Base-by-base conservation (phyloP, 1,140 invertebrate species). In the Drosophila tani region DNA sequence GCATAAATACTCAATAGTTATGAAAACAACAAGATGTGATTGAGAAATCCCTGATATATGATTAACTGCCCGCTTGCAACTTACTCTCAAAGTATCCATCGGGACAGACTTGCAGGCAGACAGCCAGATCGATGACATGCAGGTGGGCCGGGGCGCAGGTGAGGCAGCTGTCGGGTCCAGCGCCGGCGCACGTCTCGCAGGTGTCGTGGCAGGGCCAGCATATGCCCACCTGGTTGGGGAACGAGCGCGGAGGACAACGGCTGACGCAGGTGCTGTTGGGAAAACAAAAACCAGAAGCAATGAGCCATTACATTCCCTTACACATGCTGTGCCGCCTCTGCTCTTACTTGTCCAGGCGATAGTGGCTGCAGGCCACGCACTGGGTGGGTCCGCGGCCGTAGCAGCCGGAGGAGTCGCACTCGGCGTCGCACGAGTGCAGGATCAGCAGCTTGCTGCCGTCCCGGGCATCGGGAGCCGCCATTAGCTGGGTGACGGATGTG, bases 61-160 rank as follows among this genome's bases (percentile, higher is more conserved):
- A 35, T 35, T 35, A 35, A 9, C 11, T 35, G 3, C 35, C 35
- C 35, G 12, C 2, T 38, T 3, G 0, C 4, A 38, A 93, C 94
- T 94, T 93, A 96, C 96, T 96, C 93, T 97, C 96, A 92, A 95
- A 97, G 82, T 97, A 98, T 43, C 96, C 96, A 82, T 97, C 97
- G 0, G 96, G 97, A 87, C 97, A 98, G 80, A 96, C 95, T 84
- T 97, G 96, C 45, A 97, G 92, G 76, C 96, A 97, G 3, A 97
- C 95, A 41, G 96, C 96, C 43, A 97, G 93, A 93, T 97, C 96
- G 5, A 95, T 95, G 58, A 97, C 85, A 85, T 96, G 93, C 17
- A 97, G 93, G 91, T 97, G 96, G 47, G 96, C 96, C 5, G 96
- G 96, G 1, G 96, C 96, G 93, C 97, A 97, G 9, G 96, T 96